phyloP scores from a whole-genome alignment of 2,797 vertebrate species.

The Danio choprae region DNA sequence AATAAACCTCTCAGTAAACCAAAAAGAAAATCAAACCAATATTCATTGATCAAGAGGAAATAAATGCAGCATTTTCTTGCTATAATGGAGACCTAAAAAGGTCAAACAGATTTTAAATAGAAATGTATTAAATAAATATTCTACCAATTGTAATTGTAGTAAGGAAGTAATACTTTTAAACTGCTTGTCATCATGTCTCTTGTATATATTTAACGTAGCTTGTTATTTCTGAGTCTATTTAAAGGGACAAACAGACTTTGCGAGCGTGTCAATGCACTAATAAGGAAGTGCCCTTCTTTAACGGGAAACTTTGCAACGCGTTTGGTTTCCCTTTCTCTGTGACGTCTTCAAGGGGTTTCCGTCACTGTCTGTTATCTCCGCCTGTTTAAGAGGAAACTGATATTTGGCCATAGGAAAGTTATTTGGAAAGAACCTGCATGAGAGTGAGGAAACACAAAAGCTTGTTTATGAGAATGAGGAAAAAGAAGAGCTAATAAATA shows the following conservation, averaged over 20 bases:
- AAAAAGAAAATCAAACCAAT: neutral
- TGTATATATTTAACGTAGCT: no score
- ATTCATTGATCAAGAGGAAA: slow-evolving; percentile 3
- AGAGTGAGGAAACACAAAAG: slow-evolving; percentile 12
- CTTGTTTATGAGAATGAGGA: slow-evolving; percentile 36
- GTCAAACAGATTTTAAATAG: no score
- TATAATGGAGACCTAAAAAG: slow-evolving; percentile 16
- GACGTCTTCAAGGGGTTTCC: slow-evolving; percentile 69
- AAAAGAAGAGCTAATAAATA: slow-evolving; percentile 1
- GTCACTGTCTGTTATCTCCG: slow-evolving; percentile 36
- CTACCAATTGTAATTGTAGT: no score
- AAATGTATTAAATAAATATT: no score
- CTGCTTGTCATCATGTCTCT: neutral
- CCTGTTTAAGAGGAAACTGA: slow-evolving; percentile 53
- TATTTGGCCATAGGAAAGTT: slow-evolving; percentile 43
- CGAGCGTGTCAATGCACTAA: slow-evolving; percentile 62
- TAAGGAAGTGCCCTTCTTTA: slow-evolving; percentile 74
- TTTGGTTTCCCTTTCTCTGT: slow-evolving; percentile 73
- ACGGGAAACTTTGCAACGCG: slow-evolving; percentile 68
- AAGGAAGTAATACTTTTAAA: no score
- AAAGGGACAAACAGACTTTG: slow-evolving; percentile 51
- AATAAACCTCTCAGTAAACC: neutral
- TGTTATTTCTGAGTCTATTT: slow-evolving; percentile 55
- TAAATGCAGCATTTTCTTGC: neutral
- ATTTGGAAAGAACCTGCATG: slow-evolving; percentile 34